A percentile compares a stretch with the other conserved stretches of the same genome.
These are phyloP conservation scores for Panulirus ornatus DNA, from an alignment of 1,140 invertebrate species.

Conservation along the genomic window DNA sequence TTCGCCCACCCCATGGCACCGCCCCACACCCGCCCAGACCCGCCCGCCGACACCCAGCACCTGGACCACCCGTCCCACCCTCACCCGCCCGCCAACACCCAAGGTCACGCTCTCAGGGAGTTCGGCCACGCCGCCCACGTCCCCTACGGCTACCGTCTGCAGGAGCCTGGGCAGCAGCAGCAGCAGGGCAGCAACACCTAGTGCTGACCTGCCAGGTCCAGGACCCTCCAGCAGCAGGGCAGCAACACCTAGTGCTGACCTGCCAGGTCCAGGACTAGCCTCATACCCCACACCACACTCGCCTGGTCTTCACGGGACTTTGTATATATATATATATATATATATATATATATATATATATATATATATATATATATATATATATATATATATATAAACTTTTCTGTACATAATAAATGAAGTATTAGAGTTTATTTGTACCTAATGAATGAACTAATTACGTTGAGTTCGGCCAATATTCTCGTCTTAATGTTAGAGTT, in stretches of 20 bases:
- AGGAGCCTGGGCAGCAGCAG: neutral
- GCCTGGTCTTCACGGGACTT: neutral
- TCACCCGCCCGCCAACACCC: neutral
- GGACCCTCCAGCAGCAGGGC: neutral
- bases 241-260: neutral
- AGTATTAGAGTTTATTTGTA: neutral
- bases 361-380: slow-evolving; percentile 24
- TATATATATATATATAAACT: slow-evolving; percentile 1
- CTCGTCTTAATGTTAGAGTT: neutral
- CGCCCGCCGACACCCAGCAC: slow-evolving; percentile 2
- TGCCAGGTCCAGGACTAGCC: neutral
- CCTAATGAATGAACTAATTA: neutral
- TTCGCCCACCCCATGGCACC: slow-evolving; percentile 42
- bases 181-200: neutral
- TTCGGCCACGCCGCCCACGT: neutral
- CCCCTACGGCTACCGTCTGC: neutral
- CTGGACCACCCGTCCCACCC: slow-evolving; percentile 11
- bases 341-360: slow-evolving; percentile 36
- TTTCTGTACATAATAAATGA: neutral
- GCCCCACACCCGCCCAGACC: slow-evolving; percentile 6
- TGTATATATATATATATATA: neutral
- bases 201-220: neutral
- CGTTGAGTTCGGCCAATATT: neutral
- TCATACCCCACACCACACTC: neutral
- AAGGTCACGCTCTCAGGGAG: neutral